Evolutionary conservation across 1,140 invertebrate species (phyloP).

Genomic region (Akabosia matsudoensis): DNA sequence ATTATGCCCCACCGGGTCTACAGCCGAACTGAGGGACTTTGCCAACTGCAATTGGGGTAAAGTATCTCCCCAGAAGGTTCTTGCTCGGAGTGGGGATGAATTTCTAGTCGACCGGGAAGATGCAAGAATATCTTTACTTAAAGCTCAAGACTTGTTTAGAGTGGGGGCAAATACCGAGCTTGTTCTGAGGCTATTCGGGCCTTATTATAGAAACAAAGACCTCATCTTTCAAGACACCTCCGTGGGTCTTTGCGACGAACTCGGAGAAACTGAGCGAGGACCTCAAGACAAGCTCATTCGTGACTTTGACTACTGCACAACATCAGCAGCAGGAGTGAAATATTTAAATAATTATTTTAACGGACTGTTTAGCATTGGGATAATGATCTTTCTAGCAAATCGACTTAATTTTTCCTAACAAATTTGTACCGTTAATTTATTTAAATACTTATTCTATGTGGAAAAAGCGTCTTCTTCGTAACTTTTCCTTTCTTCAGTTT

Average conservation of each 20-base stretch:
- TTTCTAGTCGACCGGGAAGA: constrained; percentile 39
- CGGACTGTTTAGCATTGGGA: neutral
- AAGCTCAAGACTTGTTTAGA: constrained; percentile 30
- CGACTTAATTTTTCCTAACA: neutral
- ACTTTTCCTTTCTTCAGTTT: neutral
- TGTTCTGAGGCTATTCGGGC: constrained; percentile 46
- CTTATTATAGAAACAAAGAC: constrained; percentile 43
- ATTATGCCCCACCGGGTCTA: constrained; percentile 57
- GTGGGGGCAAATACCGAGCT: constrained; percentile 26
- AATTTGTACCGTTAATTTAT: neutral
- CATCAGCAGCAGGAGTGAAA: constrained; percentile 13
- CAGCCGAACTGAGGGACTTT: constrained; percentile 37
- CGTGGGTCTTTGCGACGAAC: constrained; percentile 25
- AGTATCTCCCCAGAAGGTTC: constrained; percentile 46
- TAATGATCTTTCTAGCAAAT: neutral
- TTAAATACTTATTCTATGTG: neutral
- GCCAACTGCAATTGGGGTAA: constrained; percentile 42
- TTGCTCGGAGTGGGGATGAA: constrained; percentile 36
- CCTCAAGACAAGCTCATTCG: constrained; percentile 2
- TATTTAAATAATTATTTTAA: neutral
- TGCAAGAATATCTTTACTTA: constrained; percentile 41
- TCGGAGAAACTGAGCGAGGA: neutral
- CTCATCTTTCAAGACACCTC: constrained; percentile 49
- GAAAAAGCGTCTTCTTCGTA: neutral
- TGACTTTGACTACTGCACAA: constrained; percentile 36